A percentile compares a stretch with the other conserved stretches of the same genome.
These are phyloP conservation scores for Taphrorychus bicolor DNA, from an alignment of 2,888 invertebrate genomes.

Conservation along the genomic window DNA sequence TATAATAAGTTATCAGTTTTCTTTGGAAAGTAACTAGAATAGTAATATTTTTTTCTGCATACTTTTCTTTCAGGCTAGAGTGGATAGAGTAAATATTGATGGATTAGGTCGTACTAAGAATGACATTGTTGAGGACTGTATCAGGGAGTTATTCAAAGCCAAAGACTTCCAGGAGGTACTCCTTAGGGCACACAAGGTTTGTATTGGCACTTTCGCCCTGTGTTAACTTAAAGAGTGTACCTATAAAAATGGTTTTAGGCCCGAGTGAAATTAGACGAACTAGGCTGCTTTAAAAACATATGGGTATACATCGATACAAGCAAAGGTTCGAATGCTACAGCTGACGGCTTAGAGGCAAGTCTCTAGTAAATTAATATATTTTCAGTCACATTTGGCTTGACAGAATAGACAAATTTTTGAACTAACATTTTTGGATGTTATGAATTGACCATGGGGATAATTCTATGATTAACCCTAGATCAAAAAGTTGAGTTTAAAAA, in stretches of 20 bases:
- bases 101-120: constrained; percentile 88
- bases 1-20: not conserved
- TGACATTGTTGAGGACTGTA: constrained; percentile 81
- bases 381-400: no score
- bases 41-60: not conserved
- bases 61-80: constrained; percentile 72
- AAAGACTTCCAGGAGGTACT: constrained; percentile 87
- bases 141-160: constrained; percentile 83
- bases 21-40: not conserved
- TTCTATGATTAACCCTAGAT: no score
- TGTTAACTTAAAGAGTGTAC: constrained; percentile 11
- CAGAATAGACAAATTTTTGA: no score
- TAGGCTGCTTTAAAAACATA: constrained; percentile 90
- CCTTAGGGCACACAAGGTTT: constrained; percentile 70
- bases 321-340: constrained; percentile 76
- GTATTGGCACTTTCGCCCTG: not conserved
- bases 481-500: no score
- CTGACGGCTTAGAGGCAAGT: constrained; percentile 80
- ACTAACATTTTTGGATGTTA: no score
- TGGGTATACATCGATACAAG: constrained; percentile 89
- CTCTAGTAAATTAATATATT: no score
- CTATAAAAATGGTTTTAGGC: constrained; percentile 62
- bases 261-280: constrained; percentile 75
- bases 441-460: no score
- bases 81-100: constrained; percentile 85